These are phyloP conservation scores for Prenolepis imparis DNA, from an alignment of 2,888 invertebrate species.

Conservation along the genomic window DNA sequence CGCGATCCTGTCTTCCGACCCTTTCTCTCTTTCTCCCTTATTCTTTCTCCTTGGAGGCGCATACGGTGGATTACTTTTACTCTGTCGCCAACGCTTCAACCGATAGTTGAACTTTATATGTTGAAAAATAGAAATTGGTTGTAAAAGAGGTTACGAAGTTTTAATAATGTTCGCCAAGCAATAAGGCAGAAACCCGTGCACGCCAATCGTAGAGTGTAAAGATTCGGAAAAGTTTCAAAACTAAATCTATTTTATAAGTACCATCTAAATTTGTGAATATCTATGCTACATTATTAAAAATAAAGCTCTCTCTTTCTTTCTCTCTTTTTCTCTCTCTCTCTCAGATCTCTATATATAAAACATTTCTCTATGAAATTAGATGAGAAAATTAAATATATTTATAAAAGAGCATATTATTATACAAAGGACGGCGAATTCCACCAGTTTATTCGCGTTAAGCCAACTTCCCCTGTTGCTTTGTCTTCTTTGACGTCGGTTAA, in stretches of 20 bases:
- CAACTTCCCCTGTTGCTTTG: constrained; percentile 46
- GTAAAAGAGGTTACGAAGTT: constrained; percentile 44
- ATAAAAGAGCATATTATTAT: constrained; percentile 23
- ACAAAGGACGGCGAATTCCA: background rate
- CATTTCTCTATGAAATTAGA: background rate
- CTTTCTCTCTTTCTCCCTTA: constrained; percentile 25
- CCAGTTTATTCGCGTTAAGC: constrained; percentile 44
- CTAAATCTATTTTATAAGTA: constrained; percentile 23
- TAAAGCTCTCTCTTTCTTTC: background rate
- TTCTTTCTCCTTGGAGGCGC: constrained; percentile 36
- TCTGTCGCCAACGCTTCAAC: constrained; percentile 48
- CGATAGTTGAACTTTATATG: constrained; percentile 52
- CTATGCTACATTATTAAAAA: constrained; percentile 1
- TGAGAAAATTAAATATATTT: constrained; percentile 24
- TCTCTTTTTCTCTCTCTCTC: background rate
- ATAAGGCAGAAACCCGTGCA: constrained; percentile 23
- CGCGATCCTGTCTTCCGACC: background rate
- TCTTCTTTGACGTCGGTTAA: constrained; percentile 56
- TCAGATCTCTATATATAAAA: background rate
- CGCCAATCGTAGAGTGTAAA: constrained; percentile 25
- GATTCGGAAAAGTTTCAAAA: constrained; percentile 20
- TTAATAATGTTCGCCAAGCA: constrained; percentile 57
- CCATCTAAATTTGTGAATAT: constrained; percentile 24
- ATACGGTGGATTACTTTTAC: constrained; percentile 44
- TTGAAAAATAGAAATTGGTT: constrained; percentile 58